A percentile compares a stretch with the other conserved stretches of the same genome.
phyloP scores from a whole-genome alignment of 2,888 invertebrate genomes.

The Agrotis puta region DNA sequence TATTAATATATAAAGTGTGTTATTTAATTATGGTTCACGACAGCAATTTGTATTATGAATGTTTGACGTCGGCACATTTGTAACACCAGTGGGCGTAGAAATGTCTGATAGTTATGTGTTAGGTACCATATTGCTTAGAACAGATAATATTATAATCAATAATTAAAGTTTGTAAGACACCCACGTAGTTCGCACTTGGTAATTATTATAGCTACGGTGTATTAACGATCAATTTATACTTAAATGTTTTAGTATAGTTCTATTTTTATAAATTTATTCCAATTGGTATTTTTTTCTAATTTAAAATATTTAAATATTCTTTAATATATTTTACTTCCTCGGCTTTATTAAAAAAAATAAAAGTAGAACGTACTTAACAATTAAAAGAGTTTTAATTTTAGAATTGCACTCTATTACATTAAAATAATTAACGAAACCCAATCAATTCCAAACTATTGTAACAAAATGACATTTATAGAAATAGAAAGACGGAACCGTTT shows the following conservation, averaged over 20 bases:
- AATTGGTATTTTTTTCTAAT: too few relatives aligned
- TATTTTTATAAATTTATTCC: background rate
- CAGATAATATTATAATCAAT: constrained; percentile 39
- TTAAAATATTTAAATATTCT: too few relatives aligned
- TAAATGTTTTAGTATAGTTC: background rate
- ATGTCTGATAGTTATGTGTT: constrained; percentile 44
- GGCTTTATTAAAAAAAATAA: too few relatives aligned
- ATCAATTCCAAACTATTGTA: constrained; percentile 34
- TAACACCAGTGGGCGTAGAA: constrained; percentile 50
- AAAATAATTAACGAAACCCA: constrained; percentile 13
- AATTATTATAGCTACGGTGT: constrained; percentile 28
- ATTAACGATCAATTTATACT: background rate
- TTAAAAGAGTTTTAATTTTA: too few relatives aligned
- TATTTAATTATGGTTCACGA: constrained; percentile 62
- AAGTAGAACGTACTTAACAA: too few relatives aligned
- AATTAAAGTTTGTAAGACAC: constrained; percentile 36
- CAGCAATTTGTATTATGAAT: constrained; percentile 60
- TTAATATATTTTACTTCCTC: too few relatives aligned
- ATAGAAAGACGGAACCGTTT: constrained; percentile 37
- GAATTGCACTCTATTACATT: background rate
- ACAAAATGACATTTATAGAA: constrained; percentile 38
- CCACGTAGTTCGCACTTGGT: constrained; percentile 49
- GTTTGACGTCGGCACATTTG: constrained; percentile 54
- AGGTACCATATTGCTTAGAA: constrained; percentile 41
- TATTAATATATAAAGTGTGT: constrained; percentile 59